These are phyloP conservation scores for Caranx ignobilis DNA, from an alignment of 2,113 vertebrate genomes.

Conservation along the genomic window DNA sequence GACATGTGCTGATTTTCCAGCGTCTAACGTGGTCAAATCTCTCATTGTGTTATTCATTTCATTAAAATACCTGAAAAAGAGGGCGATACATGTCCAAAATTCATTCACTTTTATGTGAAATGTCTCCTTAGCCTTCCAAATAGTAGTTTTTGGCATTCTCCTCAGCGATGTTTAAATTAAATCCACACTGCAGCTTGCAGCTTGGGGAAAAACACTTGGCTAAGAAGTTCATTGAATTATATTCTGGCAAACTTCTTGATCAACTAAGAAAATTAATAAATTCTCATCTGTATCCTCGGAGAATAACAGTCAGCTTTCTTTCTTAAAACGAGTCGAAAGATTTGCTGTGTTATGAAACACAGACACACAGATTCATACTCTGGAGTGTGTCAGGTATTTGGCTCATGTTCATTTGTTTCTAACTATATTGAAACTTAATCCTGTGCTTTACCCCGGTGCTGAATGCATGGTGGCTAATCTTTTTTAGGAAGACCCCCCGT, in stretches of 20 bases:
- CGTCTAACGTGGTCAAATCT: background rate
- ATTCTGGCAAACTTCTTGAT: slow-evolving; percentile 45
- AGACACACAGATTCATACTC: slow-evolving; percentile 27
- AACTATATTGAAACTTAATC: slow-evolving; percentile 69
- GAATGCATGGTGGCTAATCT: slow-evolving; percentile 35
- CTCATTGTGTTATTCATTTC: background rate
- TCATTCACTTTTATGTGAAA: slow-evolving; percentile 1
- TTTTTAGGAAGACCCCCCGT: slow-evolving; percentile 40
- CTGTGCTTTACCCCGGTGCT: slow-evolving; percentile 43
- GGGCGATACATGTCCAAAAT: background rate
- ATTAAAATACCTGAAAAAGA: slow-evolving; percentile 10
- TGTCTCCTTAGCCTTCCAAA: slow-evolving; percentile 11
- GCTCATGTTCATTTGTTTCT: slow-evolving; percentile 26
- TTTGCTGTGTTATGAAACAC: slow-evolving; percentile 31
- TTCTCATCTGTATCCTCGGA: slow-evolving; percentile 36
- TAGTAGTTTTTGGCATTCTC: slow-evolving; percentile 21
- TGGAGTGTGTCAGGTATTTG: slow-evolving; percentile 37
- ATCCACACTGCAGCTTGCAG: slow-evolving; percentile 11
- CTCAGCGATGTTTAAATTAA: slow-evolving; percentile 21
- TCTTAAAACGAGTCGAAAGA: slow-evolving; percentile 28
- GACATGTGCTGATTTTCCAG: slow-evolving; percentile 24
- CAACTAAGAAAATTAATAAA: slow-evolving; percentile 41
- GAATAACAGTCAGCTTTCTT: slow-evolving; percentile 2
- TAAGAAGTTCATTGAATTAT: slow-evolving; percentile 32
- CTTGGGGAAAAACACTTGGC: background rate